Percentiles rank a stretch among this genome's conserved stretches.
Evolutionary conservation across 2,888 invertebrate genomes (phyloP).

Genomic region (Apeira syringaria): DNA sequence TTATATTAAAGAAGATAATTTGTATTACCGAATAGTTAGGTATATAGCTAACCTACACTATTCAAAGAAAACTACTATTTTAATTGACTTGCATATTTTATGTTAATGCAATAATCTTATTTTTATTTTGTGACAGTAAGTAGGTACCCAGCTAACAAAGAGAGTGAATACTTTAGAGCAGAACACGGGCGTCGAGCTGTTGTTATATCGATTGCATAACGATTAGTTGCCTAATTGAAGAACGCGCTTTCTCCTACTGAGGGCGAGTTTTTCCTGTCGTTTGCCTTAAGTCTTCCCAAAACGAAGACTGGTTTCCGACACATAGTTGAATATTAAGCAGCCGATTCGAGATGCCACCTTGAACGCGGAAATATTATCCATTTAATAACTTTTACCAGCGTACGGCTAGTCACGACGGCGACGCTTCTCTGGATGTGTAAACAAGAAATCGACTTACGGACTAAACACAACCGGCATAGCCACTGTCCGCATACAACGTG

Average conservation of each 20-base stretch:
- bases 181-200: too few species aligned
- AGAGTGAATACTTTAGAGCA: too few species aligned
- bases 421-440: constrained; percentile 42
- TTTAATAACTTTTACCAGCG: constrained; percentile 53
- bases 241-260: constrained; percentile 20
- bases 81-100: too few species aligned
- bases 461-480: constrained; percentile 69
- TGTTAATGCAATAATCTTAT: too few species aligned
- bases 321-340: constrained; percentile 55
- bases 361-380: constrained; percentile 55
- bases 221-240: constrained; percentile 11
- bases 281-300: constrained; percentile 19
- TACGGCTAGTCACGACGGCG: constrained; percentile 54
- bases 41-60: too few species aligned
- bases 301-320: constrained; percentile 23
- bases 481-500: constrained; percentile 71
- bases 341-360: constrained; percentile 54
- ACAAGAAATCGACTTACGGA: constrained; percentile 57
- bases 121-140: too few species aligned
- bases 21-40: too few species aligned
- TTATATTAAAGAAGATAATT: too few species aligned
- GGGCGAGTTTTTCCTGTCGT: constrained; percentile 26
- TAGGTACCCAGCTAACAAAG: too few species aligned
- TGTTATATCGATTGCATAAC: neutral
- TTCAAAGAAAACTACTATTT: too few species aligned